Evolutionary conservation across 2,797 vertebrate genomes (phyloP).

Genomic region (Tadarida brasiliensis): DNA sequence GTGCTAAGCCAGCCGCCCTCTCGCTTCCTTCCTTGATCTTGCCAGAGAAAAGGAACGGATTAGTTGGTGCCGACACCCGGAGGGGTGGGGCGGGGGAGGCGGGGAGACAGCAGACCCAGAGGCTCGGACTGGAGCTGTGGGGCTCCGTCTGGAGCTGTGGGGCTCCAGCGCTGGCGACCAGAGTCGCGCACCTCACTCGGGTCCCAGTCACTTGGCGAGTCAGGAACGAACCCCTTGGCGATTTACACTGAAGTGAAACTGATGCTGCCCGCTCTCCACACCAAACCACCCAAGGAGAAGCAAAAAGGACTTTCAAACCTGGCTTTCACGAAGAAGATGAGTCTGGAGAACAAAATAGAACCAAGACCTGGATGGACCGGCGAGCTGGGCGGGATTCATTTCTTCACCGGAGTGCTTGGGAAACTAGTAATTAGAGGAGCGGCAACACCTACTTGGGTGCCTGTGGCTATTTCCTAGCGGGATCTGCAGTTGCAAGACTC

Average conservation of each 20-base stretch:
- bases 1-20: slow-evolving; percentile 75
- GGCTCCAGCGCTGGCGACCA: neutral
- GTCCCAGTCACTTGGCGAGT: neutral
- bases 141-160: no score
- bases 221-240: neutral
- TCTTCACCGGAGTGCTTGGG: slow-evolving; percentile 32
- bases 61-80: slow-evolving; percentile 69
- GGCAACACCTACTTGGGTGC: slow-evolving; percentile 14
- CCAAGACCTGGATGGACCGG: neutral
- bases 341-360: slow-evolving; percentile 42
- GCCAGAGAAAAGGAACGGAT: slow-evolving; percentile 75
- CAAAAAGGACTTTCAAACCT: slow-evolving; percentile 76
- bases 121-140: neutral
- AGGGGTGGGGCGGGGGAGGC: slow-evolving; percentile 71
- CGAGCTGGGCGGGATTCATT: slow-evolving; percentile 57
- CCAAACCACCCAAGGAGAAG: neutral
- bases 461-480: slow-evolving; percentile 36
- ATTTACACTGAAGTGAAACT: neutral
- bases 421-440: slow-evolving; percentile 43
- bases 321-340: slow-evolving; percentile 13
- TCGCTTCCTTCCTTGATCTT: slow-evolving; percentile 86
- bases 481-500: slow-evolving; percentile 55
- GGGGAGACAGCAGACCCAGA: slow-evolving; percentile 48
- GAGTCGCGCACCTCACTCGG: neutral
- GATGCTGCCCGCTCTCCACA: neutral